phyloP scores from a whole-genome alignment of 2,113 vertebrate genomes.

The Lagopus leucura region DNA sequence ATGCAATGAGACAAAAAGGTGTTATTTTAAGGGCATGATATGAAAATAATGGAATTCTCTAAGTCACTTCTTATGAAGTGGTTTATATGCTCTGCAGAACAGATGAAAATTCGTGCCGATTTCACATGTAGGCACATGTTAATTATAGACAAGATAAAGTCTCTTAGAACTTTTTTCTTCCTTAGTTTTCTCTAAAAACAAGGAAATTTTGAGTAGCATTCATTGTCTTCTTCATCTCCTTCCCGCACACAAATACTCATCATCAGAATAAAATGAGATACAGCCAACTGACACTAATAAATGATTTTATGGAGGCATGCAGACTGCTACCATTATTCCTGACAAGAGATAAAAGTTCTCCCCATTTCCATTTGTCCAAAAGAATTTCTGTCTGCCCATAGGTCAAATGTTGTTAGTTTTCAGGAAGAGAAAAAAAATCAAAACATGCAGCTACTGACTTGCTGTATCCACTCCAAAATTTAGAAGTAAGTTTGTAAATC shows the following conservation, averaged over 20 bases:
- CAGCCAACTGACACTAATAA: neutral
- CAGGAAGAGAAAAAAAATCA: neutral
- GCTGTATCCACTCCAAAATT: neutral
- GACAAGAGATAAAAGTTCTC: neutral
- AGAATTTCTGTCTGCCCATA: neutral
- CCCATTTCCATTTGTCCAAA: neutral
- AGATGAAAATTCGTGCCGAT: neutral
- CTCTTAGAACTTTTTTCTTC: neutral
- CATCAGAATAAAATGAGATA: neutral
- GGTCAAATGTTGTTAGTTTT: neutral
- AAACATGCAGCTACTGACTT: neutral
- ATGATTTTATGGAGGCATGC: neutral
- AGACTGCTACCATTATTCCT: neutral
- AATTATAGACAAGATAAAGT: constrained; percentile 15
- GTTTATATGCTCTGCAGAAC: neutral
- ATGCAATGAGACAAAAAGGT: constrained; percentile 47
- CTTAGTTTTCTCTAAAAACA: neutral
- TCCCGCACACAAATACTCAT: neutral
- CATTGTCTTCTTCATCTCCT: neutral
- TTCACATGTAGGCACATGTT: constrained; percentile 26
- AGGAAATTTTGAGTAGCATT: neutral
- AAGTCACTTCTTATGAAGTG: neutral
- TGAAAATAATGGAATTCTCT: constrained; percentile 22
- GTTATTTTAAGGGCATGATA: constrained; percentile 55
- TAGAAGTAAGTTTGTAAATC: neutral